Conservation (phyloP, 2,888 invertebrate genomes). For the Mesorhabditis spiculigera region DNA sequence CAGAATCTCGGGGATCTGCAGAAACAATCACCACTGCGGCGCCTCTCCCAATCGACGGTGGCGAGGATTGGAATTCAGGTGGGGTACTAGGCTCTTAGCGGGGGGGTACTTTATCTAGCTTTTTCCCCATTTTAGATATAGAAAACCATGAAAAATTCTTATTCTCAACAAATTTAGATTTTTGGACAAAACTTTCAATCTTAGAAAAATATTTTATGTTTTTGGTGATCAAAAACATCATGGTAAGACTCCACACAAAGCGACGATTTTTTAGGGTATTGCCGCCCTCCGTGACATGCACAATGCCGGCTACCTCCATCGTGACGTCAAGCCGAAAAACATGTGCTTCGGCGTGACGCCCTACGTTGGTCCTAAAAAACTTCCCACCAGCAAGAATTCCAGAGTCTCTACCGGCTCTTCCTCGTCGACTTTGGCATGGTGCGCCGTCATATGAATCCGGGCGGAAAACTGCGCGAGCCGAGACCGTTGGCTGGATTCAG, state of each 20-base stretch:
- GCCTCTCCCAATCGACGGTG: conserved; percentile 27
- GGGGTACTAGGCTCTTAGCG: conserved; percentile 10
- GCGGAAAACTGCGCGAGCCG: conserved; percentile 26
- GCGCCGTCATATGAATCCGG: conserved; percentile 28
- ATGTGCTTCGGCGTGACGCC: conserved; percentile 43
- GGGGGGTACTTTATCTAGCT: not conserved
- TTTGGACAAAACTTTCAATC: too few relatives aligned
- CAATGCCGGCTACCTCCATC: conserved; percentile 39
- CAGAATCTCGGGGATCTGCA: conserved; percentile 45
- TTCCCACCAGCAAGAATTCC: conserved; percentile 6
- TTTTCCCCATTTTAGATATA: not conserved
- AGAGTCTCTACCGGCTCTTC: conserved; percentile 33
- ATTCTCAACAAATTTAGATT: too few relatives aligned
- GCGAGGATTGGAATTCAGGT: conserved; percentile 34
- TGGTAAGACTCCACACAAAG: not conserved
- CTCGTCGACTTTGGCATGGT: conserved; percentile 43
- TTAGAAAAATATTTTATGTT: too few relatives aligned
- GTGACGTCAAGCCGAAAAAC: conserved; percentile 40
- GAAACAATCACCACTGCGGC: conserved; percentile 32
- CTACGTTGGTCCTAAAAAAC: conserved; percentile 11
- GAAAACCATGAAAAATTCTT: too few relatives aligned
- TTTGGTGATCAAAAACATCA: too few relatives aligned
- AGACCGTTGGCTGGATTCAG: conserved; percentile 29
- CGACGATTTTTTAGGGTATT: conserved; percentile 26
- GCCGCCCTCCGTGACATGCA: conserved; percentile 47